Percentiles rank a stretch among this genome's conserved stretches.
Conservation (phyloP, 35 echinoderm and acorn worm species). For the Anneissia japonica region DNA sequence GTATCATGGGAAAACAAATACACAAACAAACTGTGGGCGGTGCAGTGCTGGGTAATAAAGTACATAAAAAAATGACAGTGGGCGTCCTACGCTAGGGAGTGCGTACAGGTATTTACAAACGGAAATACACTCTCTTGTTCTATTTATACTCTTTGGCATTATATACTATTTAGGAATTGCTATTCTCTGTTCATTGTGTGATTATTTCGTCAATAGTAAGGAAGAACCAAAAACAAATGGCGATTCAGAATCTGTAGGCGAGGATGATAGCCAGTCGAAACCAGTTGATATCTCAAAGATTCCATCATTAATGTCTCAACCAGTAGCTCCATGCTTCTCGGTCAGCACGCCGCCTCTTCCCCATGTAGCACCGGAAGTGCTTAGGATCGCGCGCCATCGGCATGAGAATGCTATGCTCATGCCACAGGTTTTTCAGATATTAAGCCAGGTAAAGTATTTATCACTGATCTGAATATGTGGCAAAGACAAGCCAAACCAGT, state of each 20-base stretch:
- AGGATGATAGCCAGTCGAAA: background rate
- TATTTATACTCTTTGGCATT: too few species aligned
- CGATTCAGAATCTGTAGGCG: background rate
- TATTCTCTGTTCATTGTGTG: too few species aligned
- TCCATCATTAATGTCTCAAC: constrained; percentile 92
- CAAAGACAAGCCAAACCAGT: too few species aligned
- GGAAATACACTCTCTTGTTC: too few species aligned
- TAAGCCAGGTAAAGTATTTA: constrained; percentile 51
- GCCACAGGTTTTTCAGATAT: constrained; percentile 62
- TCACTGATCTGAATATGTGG: too few species aligned
- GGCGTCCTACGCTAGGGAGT: too few species aligned
- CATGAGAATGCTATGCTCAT: constrained; percentile 79
- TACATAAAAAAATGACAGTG: too few species aligned
- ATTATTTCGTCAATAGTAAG: background rate
- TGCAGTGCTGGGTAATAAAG: too few species aligned
- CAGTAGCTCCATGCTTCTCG: constrained; percentile 70
- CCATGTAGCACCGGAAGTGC: constrained; percentile 69
- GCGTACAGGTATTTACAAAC: too few species aligned
- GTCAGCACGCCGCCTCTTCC: constrained; percentile 79
- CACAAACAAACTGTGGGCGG: too few species aligned
- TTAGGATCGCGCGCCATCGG: constrained; percentile 78
- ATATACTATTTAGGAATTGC: too few species aligned
- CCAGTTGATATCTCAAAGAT: constrained; percentile 22
- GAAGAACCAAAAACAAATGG: background rate
- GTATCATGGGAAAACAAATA: too few species aligned